These are phyloP conservation scores for Halocynthia roretzi DNA, from an alignment of 23 tunicate genomes.

Conservation along the genomic window DNA sequence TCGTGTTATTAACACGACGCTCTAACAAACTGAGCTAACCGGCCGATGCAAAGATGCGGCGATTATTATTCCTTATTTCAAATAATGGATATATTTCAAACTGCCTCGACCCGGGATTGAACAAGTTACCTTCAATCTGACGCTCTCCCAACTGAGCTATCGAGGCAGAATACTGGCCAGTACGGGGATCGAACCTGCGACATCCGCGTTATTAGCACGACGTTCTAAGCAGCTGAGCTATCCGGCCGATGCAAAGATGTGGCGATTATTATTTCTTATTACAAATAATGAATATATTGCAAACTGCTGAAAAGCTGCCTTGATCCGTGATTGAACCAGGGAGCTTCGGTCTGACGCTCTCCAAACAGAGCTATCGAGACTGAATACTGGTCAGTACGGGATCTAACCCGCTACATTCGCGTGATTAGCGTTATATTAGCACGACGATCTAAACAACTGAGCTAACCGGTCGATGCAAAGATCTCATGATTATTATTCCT, in stretches of 20 bases:
- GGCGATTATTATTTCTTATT: no score
- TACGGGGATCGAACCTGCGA: neutral
- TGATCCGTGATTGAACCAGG: slow-evolving; percentile 9
- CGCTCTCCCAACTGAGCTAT: slow-evolving; percentile 42
- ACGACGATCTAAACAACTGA: no score
- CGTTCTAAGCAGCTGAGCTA: slow-evolving; percentile 24
- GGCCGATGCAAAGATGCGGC: neutral
- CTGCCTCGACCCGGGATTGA: slow-evolving; percentile 22
- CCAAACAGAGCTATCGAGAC: slow-evolving; percentile 32
- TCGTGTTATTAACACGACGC: slow-evolving; percentile 32
- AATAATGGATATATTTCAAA: no score
- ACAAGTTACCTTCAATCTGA: slow-evolving; percentile 17
- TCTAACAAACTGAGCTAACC: slow-evolving; percentile 26
- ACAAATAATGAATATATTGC: no score
- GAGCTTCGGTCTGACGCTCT: slow-evolving; percentile 19
- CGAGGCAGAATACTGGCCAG: slow-evolving; percentile 15
- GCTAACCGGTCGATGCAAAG: no score
- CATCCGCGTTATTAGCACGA: slow-evolving; percentile 29
- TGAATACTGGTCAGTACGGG: neutral
- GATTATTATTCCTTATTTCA: no score
- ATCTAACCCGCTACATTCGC: neutral
- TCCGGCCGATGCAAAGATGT: neutral
- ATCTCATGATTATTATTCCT: no score
- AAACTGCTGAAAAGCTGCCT: neutral
- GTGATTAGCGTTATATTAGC: no score